Conservation (phyloP, 2,113 vertebrate genomes). For the Tragelaphus buxtoni region DNA sequence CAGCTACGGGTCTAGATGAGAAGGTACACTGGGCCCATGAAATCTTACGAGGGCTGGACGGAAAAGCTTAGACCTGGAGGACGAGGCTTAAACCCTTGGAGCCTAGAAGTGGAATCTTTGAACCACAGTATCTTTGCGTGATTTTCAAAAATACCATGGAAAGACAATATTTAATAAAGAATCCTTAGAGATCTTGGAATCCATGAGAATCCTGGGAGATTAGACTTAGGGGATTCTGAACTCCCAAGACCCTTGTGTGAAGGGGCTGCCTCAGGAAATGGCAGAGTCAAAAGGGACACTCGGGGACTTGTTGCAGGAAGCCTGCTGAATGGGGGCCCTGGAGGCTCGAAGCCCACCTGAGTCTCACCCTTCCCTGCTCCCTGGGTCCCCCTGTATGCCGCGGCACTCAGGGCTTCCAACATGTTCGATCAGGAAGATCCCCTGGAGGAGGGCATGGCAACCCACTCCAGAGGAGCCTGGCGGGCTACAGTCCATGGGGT, state of each 20-base stretch:
- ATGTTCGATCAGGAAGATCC: fast-evolving
- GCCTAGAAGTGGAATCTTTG: not conserved
- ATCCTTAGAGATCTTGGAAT: not conserved
- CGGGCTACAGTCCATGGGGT: not conserved
- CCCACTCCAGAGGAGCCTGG: not conserved
- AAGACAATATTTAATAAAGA: not conserved
- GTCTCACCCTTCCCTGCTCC: no score
- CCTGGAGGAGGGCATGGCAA: not conserved
- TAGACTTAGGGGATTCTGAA: not conserved
- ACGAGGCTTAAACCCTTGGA: not conserved
- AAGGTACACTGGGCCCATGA: not conserved
- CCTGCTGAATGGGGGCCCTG: not conserved
- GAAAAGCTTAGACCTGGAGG: not conserved
- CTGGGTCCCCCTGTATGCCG: not conserved
- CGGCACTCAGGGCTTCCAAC: not conserved
- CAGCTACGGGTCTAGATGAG: not conserved
- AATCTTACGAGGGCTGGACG: not conserved
- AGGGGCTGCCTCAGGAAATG: not conserved
- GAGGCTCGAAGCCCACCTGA: not conserved
- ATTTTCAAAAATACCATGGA: not conserved
- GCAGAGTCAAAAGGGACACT: not conserved
- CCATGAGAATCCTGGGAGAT: not conserved
- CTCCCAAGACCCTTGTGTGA: no score
- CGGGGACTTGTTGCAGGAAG: not conserved
- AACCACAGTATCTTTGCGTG: not conserved